Evolutionary conservation across 2,113 vertebrate genomes (phyloP).

Genomic region (Gavia stellata): DNA sequence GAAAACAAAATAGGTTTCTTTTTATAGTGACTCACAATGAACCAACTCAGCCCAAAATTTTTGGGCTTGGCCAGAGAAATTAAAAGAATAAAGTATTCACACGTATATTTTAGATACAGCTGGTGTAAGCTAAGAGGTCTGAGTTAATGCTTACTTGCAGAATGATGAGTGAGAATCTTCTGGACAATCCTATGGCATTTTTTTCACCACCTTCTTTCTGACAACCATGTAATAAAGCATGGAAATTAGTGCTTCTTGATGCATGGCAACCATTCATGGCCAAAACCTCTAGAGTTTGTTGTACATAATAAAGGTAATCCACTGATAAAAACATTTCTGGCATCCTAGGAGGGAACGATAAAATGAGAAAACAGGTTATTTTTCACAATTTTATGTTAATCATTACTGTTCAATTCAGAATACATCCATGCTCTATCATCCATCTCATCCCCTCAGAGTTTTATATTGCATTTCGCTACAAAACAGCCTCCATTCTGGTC

Average conservation of each 20-base stretch:
- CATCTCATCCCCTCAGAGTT: not conserved
- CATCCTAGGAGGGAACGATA: not conserved
- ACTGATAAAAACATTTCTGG: not conserved
- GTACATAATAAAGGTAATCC: rapidly evolving
- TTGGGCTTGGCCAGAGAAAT: not conserved
- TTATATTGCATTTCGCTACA: not conserved
- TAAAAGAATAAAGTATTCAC: not conserved
- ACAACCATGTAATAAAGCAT: not conserved
- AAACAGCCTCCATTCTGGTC: not conserved
- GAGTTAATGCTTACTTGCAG: not conserved
- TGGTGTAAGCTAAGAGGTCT: not conserved
- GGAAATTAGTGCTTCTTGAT: not conserved
- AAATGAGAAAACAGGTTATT: not conserved
- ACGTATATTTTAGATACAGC: not conserved
- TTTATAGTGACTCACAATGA: not conserved
- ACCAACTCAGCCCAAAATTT: not conserved
- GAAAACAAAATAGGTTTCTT: not conserved
- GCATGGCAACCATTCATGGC: not conserved
- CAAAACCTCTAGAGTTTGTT: not conserved
- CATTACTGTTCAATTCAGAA: not conserved
- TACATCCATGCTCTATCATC: not conserved
- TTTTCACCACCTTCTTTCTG: not conserved
- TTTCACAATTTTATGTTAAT: not conserved
- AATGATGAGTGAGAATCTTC: not conserved
- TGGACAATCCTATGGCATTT: not conserved